Evolutionary conservation across 2,797 vertebrate genomes (phyloP), one percentile per base, ranked within the genome.

Genomic region (Centroberyx gerrardi): DNA sequence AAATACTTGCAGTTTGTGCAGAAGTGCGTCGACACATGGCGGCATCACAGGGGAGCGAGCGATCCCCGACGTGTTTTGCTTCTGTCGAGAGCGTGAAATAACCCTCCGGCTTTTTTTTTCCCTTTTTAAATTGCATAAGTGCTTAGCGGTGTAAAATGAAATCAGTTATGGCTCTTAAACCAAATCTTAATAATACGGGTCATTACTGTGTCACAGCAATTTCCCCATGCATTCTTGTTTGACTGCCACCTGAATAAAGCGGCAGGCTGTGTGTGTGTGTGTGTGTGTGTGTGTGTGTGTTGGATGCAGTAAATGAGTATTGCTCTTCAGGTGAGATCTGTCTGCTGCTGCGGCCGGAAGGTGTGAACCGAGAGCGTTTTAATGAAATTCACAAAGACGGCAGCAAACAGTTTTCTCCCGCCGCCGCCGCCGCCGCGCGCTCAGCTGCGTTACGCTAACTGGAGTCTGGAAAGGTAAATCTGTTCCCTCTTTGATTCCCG

Each of bases 161-260:
- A 78, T 74, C 48, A 60, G 64, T 52, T 4, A 1, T 59, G 8
- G 71, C 82, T 76, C 66, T 68, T 52, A 42, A 66, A 70, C 76
- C 67, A 61, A 31, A 74, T 88, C 62, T 82, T 84, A 86, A 89
- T 90, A 85, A 86, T 80, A 61, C 15, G 9, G 87, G 84, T 90
- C 83, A 89, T 83, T 71, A 67, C 66, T 33, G 76, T 85, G 89
- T 87, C 85, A 82, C 22, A 74, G 79, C 66, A 68, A 82, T 87
- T 84, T 87, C 55, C 69, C 59, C 27, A 1, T 66, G 74, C 84
- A 42, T 87, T 81, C 62, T 81, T 62, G 65, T 76, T 46, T 33
- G 70, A 73, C 76, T 83, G 78, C 33, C 48, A 15, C 42, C 58
- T 78, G 81, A 88, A 90, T 87, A 67, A 82, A 85, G 62, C 72